Conservation (phyloP, 2,888 invertebrate genomes). For the Cotesia congregata region DNA sequence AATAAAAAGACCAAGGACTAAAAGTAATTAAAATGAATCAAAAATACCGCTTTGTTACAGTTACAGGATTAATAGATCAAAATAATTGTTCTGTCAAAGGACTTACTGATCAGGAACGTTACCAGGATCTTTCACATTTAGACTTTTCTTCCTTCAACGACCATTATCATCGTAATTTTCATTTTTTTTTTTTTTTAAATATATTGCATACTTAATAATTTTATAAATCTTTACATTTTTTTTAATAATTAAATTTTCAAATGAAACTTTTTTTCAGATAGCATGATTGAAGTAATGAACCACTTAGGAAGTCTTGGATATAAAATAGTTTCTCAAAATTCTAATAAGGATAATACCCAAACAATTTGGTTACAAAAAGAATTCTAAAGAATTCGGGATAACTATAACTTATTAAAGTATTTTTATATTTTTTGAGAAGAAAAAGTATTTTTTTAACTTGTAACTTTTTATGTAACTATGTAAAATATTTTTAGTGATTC, state of each 20-base stretch:
- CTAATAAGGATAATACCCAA: neutral
- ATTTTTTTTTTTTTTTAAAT: neutral
- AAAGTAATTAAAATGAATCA: neutral
- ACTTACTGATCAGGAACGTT: neutral
- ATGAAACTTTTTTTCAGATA: neutral
- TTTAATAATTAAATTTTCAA: neutral
- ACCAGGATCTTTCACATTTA: neutral
- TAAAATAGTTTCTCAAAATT: neutral
- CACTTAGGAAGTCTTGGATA: neutral
- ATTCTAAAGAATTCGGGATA: neutral
- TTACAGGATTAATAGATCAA: neutral
- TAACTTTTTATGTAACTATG: too few species aligned
- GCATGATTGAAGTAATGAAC: neutral
- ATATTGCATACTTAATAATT: neutral
- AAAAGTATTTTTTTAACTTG: too few species aligned
- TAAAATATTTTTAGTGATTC: too few species aligned
- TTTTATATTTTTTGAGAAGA: too few species aligned
- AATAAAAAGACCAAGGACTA: too few species aligned
- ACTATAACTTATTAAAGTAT: neutral
- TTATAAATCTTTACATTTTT: neutral
- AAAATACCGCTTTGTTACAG: neutral
- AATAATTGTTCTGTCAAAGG: neutral
- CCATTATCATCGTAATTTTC: neutral
- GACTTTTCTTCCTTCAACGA: neutral
- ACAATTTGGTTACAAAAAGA: neutral